Percentiles rank a stretch among this genome's conserved stretches.
phyloP scores from a whole-genome alignment of 2,888 invertebrate genomes.

The Pteria penguin region DNA sequence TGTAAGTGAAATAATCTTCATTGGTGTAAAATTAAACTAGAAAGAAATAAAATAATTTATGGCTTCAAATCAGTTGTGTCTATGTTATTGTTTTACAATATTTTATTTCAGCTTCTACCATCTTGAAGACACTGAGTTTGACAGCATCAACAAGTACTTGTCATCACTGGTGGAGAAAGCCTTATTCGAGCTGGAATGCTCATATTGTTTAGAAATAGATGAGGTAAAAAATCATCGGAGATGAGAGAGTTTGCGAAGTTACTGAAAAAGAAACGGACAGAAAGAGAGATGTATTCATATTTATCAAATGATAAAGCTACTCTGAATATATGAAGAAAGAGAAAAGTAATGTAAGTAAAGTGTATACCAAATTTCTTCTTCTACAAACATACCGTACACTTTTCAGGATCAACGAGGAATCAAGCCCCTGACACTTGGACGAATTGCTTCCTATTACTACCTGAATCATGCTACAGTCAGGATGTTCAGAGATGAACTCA shows the following conservation, averaged over 20 bases:
- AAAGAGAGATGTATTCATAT: too few relatives aligned
- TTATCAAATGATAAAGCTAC: too few relatives aligned
- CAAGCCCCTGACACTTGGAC: slow-evolving; percentile 86
- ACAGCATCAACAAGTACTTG: slow-evolving; percentile 84
- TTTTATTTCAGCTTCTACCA: slow-evolving; percentile 76
- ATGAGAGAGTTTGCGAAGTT: background rate
- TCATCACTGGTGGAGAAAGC: slow-evolving; percentile 90
- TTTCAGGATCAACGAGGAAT: slow-evolving; percentile 60
- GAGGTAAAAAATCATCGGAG: too few relatives aligned
- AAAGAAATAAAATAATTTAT: too few relatives aligned
- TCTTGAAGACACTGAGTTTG: slow-evolving; percentile 76
- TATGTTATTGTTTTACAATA: background rate
- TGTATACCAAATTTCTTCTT: too few relatives aligned
- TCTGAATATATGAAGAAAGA: too few relatives aligned
- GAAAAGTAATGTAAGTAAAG: too few relatives aligned
- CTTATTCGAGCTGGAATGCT: slow-evolving; percentile 86
- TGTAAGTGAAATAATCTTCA: too few relatives aligned
- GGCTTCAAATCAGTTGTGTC: too few relatives aligned
- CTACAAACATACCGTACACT: too few relatives aligned
- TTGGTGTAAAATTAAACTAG: too few relatives aligned
- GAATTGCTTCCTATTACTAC: slow-evolving; percentile 98
- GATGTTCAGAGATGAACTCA: slow-evolving; percentile 87
- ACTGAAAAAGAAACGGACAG: background rate
- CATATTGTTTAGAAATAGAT: slow-evolving; percentile 89
- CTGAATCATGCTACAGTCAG: slow-evolving; percentile 94